A percentile compares a stretch with the other conserved stretches of the same genome.
phyloP scores from a whole-genome alignment of 2,797 vertebrate genomes.

The Arremon brunneinucha region DNA sequence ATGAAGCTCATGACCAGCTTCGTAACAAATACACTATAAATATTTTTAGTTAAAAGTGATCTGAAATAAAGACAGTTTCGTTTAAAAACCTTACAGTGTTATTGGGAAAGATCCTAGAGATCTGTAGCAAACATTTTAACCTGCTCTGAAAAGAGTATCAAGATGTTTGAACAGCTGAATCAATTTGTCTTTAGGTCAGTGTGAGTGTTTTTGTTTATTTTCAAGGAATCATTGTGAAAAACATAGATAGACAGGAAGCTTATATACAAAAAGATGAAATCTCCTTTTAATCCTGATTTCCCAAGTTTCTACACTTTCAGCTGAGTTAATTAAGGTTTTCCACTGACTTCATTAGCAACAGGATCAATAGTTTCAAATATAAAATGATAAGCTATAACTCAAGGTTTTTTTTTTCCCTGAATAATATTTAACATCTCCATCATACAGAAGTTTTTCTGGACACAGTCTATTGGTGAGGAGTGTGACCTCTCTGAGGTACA shows the following conservation, averaged over 20 bases:
- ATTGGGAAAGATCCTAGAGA: not conserved
- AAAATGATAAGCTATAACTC: not conserved
- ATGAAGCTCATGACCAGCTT: not conserved
- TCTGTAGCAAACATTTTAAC: not conserved
- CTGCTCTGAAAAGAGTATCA: not conserved
- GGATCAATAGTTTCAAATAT: not conserved
- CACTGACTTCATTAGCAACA: not conserved
- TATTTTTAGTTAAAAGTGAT: not conserved
- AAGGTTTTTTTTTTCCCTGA: not conserved
- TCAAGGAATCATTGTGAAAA: not conserved
- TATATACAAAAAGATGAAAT: not conserved
- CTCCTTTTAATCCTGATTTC: not conserved
- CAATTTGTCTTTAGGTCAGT: not conserved
- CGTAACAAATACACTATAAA: not conserved
- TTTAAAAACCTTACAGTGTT: not conserved
- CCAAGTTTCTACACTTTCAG: not conserved
- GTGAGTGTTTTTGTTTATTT: not conserved
- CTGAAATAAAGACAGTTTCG: not conserved
- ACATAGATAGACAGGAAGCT: not conserved
- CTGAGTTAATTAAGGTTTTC: not conserved
- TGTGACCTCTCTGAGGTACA: not conserved
- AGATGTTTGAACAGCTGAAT: not conserved
- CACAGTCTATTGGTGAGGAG: not conserved
- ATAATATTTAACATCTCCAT: not conserved
- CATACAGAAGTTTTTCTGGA: not conserved